phyloP scores from a whole-genome alignment of 2,888 invertebrate genomes.

The Taphrorychus bicolor region DNA sequence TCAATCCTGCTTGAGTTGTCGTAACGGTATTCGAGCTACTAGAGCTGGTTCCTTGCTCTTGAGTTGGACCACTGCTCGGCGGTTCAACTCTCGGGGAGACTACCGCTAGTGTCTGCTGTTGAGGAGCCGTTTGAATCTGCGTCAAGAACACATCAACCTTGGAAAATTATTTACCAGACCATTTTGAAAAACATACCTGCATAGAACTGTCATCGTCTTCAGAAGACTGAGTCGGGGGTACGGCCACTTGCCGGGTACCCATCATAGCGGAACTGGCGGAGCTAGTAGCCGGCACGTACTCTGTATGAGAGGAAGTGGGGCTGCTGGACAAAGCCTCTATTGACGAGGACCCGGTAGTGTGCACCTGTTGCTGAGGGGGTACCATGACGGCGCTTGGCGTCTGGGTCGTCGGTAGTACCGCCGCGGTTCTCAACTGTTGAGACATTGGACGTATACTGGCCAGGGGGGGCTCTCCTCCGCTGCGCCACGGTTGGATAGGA shows the following conservation, averaged over 20 bases:
- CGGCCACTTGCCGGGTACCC: constrained; percentile 69
- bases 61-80: constrained; percentile 60
- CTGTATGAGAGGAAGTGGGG: constrained; percentile 78
- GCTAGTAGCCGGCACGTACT: constrained; percentile 87
- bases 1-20: constrained; percentile 70
- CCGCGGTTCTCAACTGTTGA: constrained; percentile 69
- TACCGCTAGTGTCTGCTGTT: constrained; percentile 72
- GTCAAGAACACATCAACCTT: no score
- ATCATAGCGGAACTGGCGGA: constrained; percentile 64
- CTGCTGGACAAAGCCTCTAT: constrained; percentile 69
- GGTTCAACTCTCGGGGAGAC: constrained; percentile 76
- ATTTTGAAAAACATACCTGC: constrained; percentile 43
- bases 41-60: constrained; percentile 57
- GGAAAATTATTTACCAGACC: no score
- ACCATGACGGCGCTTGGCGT: constrained; percentile 64
- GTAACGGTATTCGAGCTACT: constrained; percentile 71
- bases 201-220: constrained; percentile 61
- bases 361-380: constrained; percentile 69
- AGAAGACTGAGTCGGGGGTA: constrained; percentile 68
- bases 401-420: constrained; percentile 79
- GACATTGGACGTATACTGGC: constrained; percentile 94
- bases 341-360: constrained; percentile 61
- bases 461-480: constrained; percentile 80
- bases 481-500: constrained; percentile 71
- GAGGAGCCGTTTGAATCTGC: constrained; percentile 52